phyloP scores from a whole-genome alignment of 2,113 vertebrate species.

The Raja brachyura region DNA sequence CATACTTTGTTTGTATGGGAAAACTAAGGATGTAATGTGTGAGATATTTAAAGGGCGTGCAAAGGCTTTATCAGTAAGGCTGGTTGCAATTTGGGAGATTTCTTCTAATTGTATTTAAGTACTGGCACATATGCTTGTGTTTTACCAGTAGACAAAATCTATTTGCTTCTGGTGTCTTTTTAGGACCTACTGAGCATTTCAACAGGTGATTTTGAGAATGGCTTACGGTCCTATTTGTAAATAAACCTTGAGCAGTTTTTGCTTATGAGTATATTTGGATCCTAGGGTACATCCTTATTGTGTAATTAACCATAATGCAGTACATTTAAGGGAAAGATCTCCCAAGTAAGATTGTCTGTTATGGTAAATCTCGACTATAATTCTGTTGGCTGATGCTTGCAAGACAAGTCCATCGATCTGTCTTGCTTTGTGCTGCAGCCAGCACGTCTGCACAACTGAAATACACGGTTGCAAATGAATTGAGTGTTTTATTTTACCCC shows the following conservation, averaged over 20 bases:
- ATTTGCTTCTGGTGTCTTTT: not conserved
- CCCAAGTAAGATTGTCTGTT: not conserved
- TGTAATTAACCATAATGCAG: not conserved
- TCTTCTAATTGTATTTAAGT: not conserved
- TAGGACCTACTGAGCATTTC: not conserved
- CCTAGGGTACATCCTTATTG: too few relatives aligned
- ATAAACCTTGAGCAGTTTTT: not conserved
- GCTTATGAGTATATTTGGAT: not conserved
- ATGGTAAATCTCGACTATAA: not conserved
- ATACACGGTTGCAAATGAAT: not conserved
- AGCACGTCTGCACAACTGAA: slow-evolving; percentile 12
- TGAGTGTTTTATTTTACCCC: not conserved
- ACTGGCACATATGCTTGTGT: not conserved
- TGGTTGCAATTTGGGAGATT: not conserved
- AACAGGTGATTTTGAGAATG: not conserved
- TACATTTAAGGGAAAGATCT: not conserved
- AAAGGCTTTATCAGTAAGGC: not conserved
- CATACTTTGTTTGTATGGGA: not conserved
- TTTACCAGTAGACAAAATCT: not conserved
- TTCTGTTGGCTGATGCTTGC: not conserved
- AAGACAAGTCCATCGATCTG: not conserved
- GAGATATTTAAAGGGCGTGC: not conserved
- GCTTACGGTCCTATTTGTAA: not conserved
- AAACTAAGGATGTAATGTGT: not conserved
- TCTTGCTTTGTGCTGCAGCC: not conserved